Evolutionary conservation across 1,140 invertebrate genomes (phyloP).

Genomic region (Zeugodacus cucurbitae): DNA sequence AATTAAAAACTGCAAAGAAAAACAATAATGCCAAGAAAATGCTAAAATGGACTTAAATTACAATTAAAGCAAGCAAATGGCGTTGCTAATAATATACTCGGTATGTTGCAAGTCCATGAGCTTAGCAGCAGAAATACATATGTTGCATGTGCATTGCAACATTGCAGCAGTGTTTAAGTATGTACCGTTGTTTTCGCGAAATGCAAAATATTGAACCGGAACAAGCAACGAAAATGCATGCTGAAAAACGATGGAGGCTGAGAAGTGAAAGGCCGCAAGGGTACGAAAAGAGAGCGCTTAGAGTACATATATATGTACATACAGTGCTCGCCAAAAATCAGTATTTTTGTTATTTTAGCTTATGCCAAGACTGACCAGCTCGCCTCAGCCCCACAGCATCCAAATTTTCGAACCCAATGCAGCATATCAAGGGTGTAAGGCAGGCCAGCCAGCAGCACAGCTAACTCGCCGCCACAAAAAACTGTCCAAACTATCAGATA

Average conservation of each 20-base stretch:
- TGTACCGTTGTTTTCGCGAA: neutral
- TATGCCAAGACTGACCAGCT: neutral
- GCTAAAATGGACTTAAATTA: constrained; percentile 23
- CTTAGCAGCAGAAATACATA: neutral
- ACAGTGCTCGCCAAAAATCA: neutral
- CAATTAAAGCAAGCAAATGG: constrained; percentile 30
- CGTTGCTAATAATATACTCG: constrained; percentile 18
- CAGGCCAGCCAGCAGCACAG: neutral
- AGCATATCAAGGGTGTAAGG: neutral
- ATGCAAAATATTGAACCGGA: neutral
- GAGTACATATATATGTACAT: too few relatives aligned
- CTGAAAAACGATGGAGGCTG: neutral
- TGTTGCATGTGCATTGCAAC: neutral
- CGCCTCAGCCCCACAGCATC: neutral
- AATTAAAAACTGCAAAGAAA: neutral
- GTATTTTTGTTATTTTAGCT: neutral
- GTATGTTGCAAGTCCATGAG: neutral
- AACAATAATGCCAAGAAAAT: neutral
- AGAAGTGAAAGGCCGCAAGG: neutral
- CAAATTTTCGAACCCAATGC: neutral
- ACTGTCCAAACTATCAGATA: constrained; percentile 46
- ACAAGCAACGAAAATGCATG: neutral
- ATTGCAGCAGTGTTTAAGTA: neutral
- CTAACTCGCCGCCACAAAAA: neutral
- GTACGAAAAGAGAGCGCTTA: too few relatives aligned